phyloP scores from a whole-genome alignment of 2,888 invertebrate species.

The Nomada ruficornis region DNA sequence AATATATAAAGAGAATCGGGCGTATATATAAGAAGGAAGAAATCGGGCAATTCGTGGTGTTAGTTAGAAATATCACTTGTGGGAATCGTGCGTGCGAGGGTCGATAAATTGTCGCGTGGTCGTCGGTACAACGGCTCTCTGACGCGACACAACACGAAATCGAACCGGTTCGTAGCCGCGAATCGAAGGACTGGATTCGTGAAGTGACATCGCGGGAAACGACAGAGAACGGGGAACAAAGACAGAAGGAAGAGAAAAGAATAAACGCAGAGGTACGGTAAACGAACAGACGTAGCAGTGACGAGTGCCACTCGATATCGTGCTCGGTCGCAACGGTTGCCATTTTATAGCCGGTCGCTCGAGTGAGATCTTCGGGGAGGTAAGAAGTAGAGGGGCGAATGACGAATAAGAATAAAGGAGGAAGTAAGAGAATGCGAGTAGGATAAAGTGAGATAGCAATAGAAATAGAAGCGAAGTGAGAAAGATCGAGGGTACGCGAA shows the following conservation, averaged over 20 bases:
- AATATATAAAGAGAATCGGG: background rate
- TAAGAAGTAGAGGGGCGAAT: slow-evolving; percentile 47
- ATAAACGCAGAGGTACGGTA: slow-evolving; percentile 32
- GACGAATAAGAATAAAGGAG: slow-evolving; percentile 34
- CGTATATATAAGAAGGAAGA: background rate
- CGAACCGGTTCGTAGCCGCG: slow-evolving; percentile 56
- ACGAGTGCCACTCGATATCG: slow-evolving; percentile 61
- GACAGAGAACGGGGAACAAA: slow-evolving; percentile 31
- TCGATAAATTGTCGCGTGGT: slow-evolving; percentile 60
- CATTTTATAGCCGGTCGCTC: slow-evolving; percentile 67
- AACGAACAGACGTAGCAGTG: slow-evolving; percentile 47
- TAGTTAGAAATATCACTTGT: slow-evolving; percentile 29
- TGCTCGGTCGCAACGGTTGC: slow-evolving; percentile 56
- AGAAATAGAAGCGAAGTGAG: slow-evolving; percentile 24
- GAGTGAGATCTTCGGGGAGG: slow-evolving; percentile 53
- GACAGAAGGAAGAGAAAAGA: slow-evolving; percentile 20
- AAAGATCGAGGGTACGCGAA: slow-evolving; percentile 30
- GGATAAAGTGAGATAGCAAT: slow-evolving; percentile 18
- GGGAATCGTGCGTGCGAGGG: slow-evolving; percentile 41
- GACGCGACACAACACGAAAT: slow-evolving; percentile 44
- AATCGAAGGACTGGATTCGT: slow-evolving; percentile 44
- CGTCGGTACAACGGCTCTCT: slow-evolving; percentile 42
- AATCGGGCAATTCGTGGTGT: slow-evolving; percentile 39
- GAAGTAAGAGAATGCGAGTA: slow-evolving; percentile 27
- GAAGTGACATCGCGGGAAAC: slow-evolving; percentile 41